phyloP scores from a whole-genome alignment of 2,888 invertebrate species.

The Lydus trimaculatus region DNA sequence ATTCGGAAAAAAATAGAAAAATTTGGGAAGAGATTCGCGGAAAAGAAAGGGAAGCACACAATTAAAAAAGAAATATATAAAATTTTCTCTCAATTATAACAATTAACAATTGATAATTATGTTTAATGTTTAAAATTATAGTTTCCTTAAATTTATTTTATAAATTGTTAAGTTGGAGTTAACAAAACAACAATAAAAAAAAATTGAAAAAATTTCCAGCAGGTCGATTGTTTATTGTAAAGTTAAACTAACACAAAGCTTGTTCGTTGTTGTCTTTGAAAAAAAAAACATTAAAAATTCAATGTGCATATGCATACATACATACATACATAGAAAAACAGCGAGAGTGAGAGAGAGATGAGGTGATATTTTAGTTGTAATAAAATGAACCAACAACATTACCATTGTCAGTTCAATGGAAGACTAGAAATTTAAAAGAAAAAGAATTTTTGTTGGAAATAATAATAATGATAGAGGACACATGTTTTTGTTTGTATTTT shows the following conservation, averaged over 20 bases:
- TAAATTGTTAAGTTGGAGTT: neutral
- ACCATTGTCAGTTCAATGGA: neutral
- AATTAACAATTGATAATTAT: neutral
- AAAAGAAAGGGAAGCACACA: conserved; percentile 51
- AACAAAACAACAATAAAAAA: neutral
- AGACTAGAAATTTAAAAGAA: neutral
- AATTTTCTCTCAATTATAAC: neutral
- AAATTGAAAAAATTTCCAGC: neutral
- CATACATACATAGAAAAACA: neutral
- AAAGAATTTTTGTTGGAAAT: neutral
- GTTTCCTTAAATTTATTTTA: neutral
- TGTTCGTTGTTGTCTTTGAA: neutral
- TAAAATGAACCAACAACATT: neutral
- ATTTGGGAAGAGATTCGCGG: conserved; percentile 61
- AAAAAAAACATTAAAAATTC: conserved; percentile 4
- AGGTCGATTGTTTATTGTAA: neutral
- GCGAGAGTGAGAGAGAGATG: neutral
- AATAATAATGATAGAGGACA: neutral
- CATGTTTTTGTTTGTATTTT: neutral
- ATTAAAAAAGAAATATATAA: conserved; percentile 17
- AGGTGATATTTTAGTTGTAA: neutral
- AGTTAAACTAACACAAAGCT: conserved; percentile 1
- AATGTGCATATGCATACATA: neutral
- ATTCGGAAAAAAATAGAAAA: conserved; percentile 61
- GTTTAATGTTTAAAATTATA: neutral